These are phyloP conservation scores for Asteroscopus sphinx DNA, from an alignment of 2,888 invertebrate species.

Conservation along the genomic window DNA sequence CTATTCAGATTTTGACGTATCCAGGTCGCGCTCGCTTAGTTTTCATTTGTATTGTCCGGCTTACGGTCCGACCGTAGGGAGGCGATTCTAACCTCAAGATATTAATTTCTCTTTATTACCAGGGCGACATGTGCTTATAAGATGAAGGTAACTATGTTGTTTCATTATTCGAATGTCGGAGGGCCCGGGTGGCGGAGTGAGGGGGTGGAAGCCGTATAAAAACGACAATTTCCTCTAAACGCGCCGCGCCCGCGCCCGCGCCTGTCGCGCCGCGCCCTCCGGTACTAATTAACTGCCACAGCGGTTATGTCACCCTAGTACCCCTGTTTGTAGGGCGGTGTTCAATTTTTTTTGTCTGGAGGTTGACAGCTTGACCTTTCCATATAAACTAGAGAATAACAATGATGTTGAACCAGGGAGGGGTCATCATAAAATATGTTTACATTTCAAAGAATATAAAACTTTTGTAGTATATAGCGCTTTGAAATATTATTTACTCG, in stretches of 20 bases:
- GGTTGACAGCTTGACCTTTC: conserved; percentile 68
- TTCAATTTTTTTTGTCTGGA: conserved; percentile 71
- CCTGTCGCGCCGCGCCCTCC: conserved; percentile 86
- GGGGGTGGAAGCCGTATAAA: conserved; percentile 87
- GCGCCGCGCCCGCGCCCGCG: conserved; percentile 87
- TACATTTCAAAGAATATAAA: conserved; percentile 20
- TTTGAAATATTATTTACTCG: conserved; percentile 30
- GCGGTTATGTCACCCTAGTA: conserved; percentile 89
- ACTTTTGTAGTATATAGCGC: background rate
- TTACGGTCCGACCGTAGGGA: conserved; percentile 30
- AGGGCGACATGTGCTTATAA: conserved; percentile 84
- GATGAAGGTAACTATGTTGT: conserved; percentile 85
- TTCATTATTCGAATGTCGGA: conserved; percentile 84
- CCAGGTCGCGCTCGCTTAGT: background rate
- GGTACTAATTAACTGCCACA: conserved; percentile 88
- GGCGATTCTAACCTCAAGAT: conserved; percentile 68
- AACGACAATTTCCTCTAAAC: conserved; percentile 89
- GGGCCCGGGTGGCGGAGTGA: conserved; percentile 64
- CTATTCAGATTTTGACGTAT: conserved; percentile 3
- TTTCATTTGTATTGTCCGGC: conserved; percentile 19
- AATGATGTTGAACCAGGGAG: conserved; percentile 36
- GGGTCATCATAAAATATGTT: conserved; percentile 29
- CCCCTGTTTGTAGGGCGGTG: conserved; percentile 79
- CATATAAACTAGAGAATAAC: conserved; percentile 51
- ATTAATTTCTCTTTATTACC: conserved; percentile 86